These are phyloP conservation scores for Eristalinus aeneus DNA, from an alignment of 2,888 invertebrate genomes.

Conservation along the genomic window DNA sequence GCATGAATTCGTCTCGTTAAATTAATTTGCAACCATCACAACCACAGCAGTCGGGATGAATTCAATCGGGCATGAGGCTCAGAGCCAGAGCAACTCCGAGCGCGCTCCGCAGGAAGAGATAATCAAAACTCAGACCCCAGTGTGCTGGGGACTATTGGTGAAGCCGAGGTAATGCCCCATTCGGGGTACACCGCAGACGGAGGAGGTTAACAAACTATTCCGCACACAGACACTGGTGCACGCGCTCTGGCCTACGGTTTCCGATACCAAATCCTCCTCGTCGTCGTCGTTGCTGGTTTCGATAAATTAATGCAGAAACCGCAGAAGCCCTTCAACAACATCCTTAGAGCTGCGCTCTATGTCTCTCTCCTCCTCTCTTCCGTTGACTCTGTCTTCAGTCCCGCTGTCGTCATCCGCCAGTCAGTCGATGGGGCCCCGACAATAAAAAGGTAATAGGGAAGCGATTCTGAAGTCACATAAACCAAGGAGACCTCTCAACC, in stretches of 20 bases:
- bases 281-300: conserved; percentile 29
- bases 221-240: conserved; percentile 9
- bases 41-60: conserved; percentile 46
- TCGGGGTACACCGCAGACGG: conserved; percentile 24
- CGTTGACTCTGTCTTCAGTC: neutral
- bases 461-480: conserved; percentile 32
- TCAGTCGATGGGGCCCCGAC: neutral
- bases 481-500: conserved; percentile 39
- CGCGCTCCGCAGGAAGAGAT: neutral
- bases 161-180: conserved; percentile 5
- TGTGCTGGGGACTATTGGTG: neutral
- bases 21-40: conserved; percentile 67
- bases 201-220: conserved; percentile 63
- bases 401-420: neutral
- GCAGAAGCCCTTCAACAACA: conserved; percentile 65
- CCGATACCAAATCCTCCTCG: conserved; percentile 47
- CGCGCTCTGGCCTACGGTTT: conserved; percentile 25
- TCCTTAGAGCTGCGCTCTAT: conserved; percentile 17
- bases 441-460: conserved; percentile 36
- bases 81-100: neutral
- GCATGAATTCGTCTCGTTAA: conserved; percentile 62
- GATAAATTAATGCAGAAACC: conserved; percentile 68
- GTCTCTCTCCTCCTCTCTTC: neutral
- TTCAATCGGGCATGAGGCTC: conserved; percentile 20
- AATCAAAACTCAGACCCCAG: neutral